Conservation (phyloP, 64 coral and sea anemone species). For the Acropora tenuis region DNA sequence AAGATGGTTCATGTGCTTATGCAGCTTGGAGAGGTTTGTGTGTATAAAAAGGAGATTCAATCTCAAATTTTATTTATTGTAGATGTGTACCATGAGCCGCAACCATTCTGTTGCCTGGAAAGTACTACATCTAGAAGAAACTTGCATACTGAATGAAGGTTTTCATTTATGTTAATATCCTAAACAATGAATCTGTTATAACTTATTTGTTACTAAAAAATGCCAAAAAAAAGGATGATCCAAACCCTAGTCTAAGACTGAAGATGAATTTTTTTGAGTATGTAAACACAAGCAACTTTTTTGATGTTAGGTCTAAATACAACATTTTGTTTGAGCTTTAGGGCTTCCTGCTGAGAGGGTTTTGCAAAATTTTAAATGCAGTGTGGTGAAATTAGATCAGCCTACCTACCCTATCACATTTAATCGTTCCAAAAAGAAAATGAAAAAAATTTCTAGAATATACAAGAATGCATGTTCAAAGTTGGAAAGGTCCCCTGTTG, state of each 20-base stretch:
- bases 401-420: slow-evolving; percentile 42
- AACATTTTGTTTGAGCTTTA: background rate
- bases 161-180: slow-evolving; percentile 16
- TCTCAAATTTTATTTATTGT: background rate
- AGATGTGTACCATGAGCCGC: background rate
- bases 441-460: slow-evolving; percentile 26
- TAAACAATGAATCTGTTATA: slow-evolving; percentile 1
- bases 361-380: background rate
- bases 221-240: background rate
- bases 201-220: background rate
- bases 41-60: background rate
- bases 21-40: slow-evolving; percentile 13
- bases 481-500: slow-evolving; percentile 21
- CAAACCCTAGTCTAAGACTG: slow-evolving; percentile 20
- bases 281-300: slow-evolving; percentile 17
- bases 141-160: background rate
- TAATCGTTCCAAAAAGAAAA: slow-evolving; percentile 38
- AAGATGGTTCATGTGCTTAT: slow-evolving; percentile 10
- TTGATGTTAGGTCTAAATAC: slow-evolving; percentile 9
- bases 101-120: background rate
- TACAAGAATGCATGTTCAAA: slow-evolving; percentile 29
- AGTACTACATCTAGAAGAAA: background rate
- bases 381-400: slow-evolving; percentile 28
- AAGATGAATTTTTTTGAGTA: background rate
- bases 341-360: background rate